Conservation (phyloP, 1,140 invertebrate genomes). For the Cardiocondyla obscurior region DNA sequence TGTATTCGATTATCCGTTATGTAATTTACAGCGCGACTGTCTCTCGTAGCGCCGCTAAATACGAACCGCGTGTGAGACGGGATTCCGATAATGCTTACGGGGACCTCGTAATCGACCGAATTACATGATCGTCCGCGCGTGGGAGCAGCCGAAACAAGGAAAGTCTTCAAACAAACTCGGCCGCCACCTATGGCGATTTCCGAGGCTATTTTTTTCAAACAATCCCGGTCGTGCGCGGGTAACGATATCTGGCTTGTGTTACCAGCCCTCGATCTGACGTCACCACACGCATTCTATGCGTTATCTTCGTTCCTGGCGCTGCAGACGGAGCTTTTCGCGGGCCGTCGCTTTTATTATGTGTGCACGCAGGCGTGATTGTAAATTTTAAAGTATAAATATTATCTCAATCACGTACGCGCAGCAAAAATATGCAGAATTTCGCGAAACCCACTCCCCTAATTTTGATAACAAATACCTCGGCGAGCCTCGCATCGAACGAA, state of each 20-base stretch:
- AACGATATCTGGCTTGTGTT: constrained; percentile 61
- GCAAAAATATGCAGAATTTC: constrained; percentile 6
- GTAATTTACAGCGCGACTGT: constrained; percentile 40
- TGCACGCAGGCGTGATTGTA: not conserved
- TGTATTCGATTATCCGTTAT: constrained; percentile 45
- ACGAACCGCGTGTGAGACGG: constrained; percentile 40
- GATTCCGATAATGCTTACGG: constrained; percentile 57
- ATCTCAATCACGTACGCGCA: constrained; percentile 5
- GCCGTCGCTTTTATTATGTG: constrained; percentile 34
- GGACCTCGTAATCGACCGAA: constrained; percentile 64
- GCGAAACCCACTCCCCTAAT: not conserved
- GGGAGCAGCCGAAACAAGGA: constrained; percentile 45
- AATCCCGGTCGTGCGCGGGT: constrained; percentile 17
- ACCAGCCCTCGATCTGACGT: constrained; percentile 36
- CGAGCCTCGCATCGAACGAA: not conserved
- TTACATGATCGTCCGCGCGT: constrained; percentile 61
- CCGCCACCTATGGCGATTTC: constrained; percentile 68
- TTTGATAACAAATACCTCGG: not conserved
- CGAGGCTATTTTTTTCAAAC: constrained; percentile 70
- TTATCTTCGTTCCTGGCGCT: constrained; percentile 31
- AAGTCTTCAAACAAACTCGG: constrained; percentile 64
- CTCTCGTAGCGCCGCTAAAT: not conserved
- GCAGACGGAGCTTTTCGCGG: constrained; percentile 40
- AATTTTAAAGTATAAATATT: constrained; percentile 19
- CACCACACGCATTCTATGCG: constrained; percentile 9